Evolutionary conservation across 1,140 invertebrate species (phyloP).

Genomic region (Pomacea maculata): DNA sequence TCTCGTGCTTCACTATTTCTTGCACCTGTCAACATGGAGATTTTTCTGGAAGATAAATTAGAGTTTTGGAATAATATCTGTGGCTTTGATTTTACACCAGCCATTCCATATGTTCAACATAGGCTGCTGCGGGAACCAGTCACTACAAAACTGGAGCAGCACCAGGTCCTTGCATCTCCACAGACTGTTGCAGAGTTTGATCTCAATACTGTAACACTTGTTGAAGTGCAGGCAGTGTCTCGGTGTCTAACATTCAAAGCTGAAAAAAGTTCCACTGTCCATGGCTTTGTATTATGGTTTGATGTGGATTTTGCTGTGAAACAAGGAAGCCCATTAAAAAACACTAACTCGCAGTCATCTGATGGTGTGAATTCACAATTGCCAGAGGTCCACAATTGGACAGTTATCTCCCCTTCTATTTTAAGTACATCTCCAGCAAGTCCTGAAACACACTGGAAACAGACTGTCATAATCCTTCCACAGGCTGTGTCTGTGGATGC

Average conservation of each 20-base stretch:
- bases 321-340: not conserved
- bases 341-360: not conserved
- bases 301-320: slow-evolving; percentile 49
- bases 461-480: slow-evolving; percentile 95
- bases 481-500: slow-evolving; percentile 34
- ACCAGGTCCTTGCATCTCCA: slow-evolving; percentile 40
- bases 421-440: slow-evolving; percentile 45
- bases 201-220: slow-evolving; percentile 44
- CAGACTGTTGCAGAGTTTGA: slow-evolving; percentile 49
- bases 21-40: slow-evolving; percentile 50
- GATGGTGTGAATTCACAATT: not conserved
- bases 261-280: slow-evolving; percentile 38
- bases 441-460: slow-evolving; percentile 97
- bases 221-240: slow-evolving; percentile 47
- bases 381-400: not conserved
- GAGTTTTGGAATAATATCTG: slow-evolving; percentile 59
- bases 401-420: slow-evolving; percentile 26
- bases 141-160: slow-evolving; percentile 37
- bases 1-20: slow-evolving; percentile 50
- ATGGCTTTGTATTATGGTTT: slow-evolving; percentile 62
- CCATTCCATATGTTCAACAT: slow-evolving; percentile 32
- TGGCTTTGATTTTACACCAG: slow-evolving; percentile 59
- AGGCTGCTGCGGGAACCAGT: slow-evolving; percentile 48
- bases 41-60: slow-evolving; percentile 48
- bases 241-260: slow-evolving; percentile 43